Evolutionary conservation across 2,797 vertebrate genomes (phyloP).

Genomic region (Anabacerthia variegaticeps): DNA sequence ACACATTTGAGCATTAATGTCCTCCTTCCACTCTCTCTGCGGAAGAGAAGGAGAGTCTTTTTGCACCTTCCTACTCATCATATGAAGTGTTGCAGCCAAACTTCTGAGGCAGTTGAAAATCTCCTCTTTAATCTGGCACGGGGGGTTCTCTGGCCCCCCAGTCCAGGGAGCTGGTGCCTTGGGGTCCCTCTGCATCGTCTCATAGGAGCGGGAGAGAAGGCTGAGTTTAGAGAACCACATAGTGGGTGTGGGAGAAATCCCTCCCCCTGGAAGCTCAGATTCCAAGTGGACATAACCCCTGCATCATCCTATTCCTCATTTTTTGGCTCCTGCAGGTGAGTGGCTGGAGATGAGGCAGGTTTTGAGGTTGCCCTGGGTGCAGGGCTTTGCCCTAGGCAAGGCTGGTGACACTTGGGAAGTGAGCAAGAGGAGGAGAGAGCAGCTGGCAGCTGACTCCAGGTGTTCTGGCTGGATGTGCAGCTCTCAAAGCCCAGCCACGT

Average conservation of each 20-base stretch:
- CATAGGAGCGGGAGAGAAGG: not conserved
- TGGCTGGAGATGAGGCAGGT: not conserved
- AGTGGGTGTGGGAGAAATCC: not conserved
- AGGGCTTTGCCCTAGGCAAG: not conserved
- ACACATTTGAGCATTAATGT: slow-evolving; percentile 1
- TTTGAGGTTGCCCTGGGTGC: not conserved
- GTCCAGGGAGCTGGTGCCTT: not conserved
- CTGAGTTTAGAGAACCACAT: not conserved
- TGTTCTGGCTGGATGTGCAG: not conserved
- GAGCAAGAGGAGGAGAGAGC: not conserved
- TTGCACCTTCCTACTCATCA: slow-evolving; percentile 69
- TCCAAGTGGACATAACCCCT: not conserved
- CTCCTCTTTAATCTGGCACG: not conserved
- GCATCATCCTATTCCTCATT: not conserved
- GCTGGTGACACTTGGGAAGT: not conserved
- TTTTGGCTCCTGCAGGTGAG: not conserved
- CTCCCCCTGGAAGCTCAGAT: not conserved
- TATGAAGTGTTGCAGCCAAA: slow-evolving; percentile 42
- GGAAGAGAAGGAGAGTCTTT: slow-evolving; percentile 18
- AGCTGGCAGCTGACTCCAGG: not conserved
- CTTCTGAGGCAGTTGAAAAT: not conserved
- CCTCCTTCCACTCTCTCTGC: slow-evolving; percentile 2
- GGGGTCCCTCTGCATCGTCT: not conserved
- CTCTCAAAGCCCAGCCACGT: not conserved
- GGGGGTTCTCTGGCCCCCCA: not conserved